phyloP scores from a whole-genome alignment of 2,888 invertebrate species.

The Dryococelus australis region DNA sequence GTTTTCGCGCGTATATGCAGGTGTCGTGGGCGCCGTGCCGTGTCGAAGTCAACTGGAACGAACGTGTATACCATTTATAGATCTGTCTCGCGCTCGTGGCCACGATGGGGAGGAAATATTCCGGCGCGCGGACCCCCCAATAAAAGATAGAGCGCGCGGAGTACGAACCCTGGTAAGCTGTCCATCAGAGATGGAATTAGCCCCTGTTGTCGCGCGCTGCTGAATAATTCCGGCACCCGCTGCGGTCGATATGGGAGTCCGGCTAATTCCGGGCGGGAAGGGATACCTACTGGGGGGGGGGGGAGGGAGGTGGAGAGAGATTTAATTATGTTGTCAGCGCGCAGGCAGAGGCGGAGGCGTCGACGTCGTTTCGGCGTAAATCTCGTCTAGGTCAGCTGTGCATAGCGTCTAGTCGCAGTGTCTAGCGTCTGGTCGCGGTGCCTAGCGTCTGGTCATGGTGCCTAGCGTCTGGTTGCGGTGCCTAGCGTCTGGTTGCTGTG shows the following conservation, averaged over 20 bases:
- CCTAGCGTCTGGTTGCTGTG: no score
- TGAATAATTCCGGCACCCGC: conserved; percentile 3
- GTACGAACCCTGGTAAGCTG: neutral
- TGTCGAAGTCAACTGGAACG: no score
- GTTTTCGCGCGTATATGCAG: no score
- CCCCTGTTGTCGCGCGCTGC: neutral
- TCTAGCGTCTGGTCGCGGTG: no score
- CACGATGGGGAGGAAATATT: neutral
- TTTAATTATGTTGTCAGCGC: conserved; percentile 16
- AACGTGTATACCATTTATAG: no score
- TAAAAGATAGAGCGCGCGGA: neutral
- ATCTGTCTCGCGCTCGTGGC: no score
- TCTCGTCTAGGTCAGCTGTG: no score
- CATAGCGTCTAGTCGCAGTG: no score
- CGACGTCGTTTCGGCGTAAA: no score
- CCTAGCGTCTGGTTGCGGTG: no score
- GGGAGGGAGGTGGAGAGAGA: neutral
- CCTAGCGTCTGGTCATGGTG: no score
- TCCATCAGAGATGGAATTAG: conserved; percentile 10
- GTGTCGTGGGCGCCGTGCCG: no score
- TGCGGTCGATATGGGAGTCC: neutral
- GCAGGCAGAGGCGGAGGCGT: neutral
- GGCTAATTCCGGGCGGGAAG: neutral
- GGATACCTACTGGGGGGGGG: neutral
- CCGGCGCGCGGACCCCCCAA: neutral